These are phyloP conservation scores for Gobiocypris rarus DNA, from an alignment of 2,113 vertebrate species.

Conservation along the genomic window DNA sequence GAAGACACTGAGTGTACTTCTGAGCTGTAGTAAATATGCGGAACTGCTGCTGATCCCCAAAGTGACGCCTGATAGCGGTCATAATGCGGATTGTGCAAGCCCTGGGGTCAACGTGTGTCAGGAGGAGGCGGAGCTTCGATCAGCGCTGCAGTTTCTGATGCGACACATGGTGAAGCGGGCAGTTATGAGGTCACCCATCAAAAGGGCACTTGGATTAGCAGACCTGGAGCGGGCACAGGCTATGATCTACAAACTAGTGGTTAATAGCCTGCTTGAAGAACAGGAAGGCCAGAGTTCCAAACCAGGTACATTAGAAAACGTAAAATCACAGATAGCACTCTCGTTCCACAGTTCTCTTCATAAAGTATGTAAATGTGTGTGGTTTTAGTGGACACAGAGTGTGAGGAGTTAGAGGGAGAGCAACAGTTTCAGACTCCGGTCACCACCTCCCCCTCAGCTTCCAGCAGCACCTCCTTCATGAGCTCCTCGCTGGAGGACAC, in stretches of 20 bases:
- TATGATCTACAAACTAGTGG: conserved; percentile 95
- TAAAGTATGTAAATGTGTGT: conserved; percentile 18
- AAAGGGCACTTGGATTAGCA: conserved; percentile 88
- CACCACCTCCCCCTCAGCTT: conserved; percentile 96
- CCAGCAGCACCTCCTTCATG: conserved; percentile 98
- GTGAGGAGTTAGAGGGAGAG: conserved; percentile 85
- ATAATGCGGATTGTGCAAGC: conserved; percentile 86
- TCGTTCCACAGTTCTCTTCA: neutral
- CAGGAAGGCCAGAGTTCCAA: conserved; percentile 83
- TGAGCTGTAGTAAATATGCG: conserved; percentile 97
- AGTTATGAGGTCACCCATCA: conserved; percentile 94
- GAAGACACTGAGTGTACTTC: conserved; percentile 93
- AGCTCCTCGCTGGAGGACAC: conserved; percentile 98
- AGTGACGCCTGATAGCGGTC: conserved; percentile 77
- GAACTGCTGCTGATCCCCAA: conserved; percentile 93
- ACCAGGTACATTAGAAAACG: conserved; percentile 71
- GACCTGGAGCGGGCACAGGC: conserved; percentile 94
- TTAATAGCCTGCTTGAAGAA: conserved; percentile 91
- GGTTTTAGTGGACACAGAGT: conserved; percentile 84
- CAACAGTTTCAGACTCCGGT: conserved; percentile 93
- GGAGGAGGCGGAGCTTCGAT: conserved; percentile 91
- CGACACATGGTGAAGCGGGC: conserved; percentile 97
- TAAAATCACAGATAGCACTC: neutral
- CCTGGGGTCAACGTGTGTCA: conserved; percentile 83
- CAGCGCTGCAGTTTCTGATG: conserved; percentile 95